phyloP scores from a whole-genome alignment of 2,888 invertebrate species.

The Nomada ferruginata region DNA sequence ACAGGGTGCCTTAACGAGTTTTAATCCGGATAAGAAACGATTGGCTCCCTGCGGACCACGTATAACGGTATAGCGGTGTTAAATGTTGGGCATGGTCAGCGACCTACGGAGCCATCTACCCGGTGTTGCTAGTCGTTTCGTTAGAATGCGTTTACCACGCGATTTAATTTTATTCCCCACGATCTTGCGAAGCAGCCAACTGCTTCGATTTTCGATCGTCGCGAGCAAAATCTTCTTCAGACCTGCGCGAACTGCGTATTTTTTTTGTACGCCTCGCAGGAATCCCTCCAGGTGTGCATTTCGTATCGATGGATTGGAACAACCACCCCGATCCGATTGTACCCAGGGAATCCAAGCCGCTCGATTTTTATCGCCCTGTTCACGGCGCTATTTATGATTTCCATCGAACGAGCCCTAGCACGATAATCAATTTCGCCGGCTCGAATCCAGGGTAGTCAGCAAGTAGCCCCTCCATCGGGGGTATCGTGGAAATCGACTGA shows the following conservation, averaged over 20 bases:
- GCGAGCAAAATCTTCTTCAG: neutral
- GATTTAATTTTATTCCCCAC: slow-evolving; percentile 39
- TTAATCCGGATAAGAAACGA: slow-evolving; percentile 67
- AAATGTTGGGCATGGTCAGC: slow-evolving; percentile 64
- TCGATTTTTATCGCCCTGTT: neutral
- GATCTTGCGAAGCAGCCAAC: slow-evolving; percentile 24
- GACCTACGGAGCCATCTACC: slow-evolving; percentile 47
- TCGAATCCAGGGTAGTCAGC: slow-evolving; percentile 44
- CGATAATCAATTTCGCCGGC: slow-evolving; percentile 36
- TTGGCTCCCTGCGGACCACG: slow-evolving; percentile 55
- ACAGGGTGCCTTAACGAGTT: slow-evolving; percentile 55
- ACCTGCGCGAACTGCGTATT: too few species aligned
- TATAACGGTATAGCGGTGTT: slow-evolving; percentile 58
- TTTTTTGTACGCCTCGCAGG: too few species aligned
- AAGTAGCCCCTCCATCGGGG: slow-evolving; percentile 30
- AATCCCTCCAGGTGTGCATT: too few species aligned
- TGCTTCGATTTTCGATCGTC: neutral
- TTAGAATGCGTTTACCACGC: slow-evolving; percentile 53
- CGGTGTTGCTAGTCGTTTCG: slow-evolving; percentile 39
- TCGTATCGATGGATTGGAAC: too few species aligned
- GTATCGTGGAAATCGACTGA: slow-evolving; percentile 33
- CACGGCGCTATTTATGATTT: slow-evolving; percentile 28
- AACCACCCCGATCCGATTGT: too few species aligned
- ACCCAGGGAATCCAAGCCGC: too few species aligned
- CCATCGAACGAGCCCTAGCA: slow-evolving; percentile 4